Base-by-base conservation (phyloP, 2,888 invertebrate genomes). In the Mactromeris polynyma region DNA sequence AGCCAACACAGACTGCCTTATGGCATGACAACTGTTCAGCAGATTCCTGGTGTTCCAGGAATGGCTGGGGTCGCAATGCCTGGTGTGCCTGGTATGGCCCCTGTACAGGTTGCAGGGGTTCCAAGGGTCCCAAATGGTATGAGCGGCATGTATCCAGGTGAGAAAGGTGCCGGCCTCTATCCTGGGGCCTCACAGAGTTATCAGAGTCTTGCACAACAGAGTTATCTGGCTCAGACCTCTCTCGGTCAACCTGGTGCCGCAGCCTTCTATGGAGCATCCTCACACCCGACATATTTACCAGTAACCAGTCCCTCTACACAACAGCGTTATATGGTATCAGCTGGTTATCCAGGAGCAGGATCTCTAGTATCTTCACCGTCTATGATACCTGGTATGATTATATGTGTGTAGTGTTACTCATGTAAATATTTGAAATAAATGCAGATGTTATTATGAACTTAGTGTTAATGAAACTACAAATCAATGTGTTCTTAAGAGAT, bases 251-350 rank as follows among this genome's bases (percentile, higher is more conserved):
- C 86, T n/a, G 88, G 86, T 21, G 82, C 88, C 14, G 77, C 87
- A 6, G 69, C 81, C 21, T 92, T 85, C 51, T 78, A 81, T 36
- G 77, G 84, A 26, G 82, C 89, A 6, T 85, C 89, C 0, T 87
- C 83, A 46, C 86, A 90, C 36, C 87, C 89, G 17, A 89, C 86
- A 19, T 92, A 92, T 80, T 46, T 92, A 40, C 82, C 91, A 26
- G 90, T 89, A 31, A 73, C 89, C 31, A 89, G 90, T 73, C 90
- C 90, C 14, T 84, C 85, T 21, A 33, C 88, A 26, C 90, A 90
- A 73, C 90, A 87, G 73, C 87, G 92, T 33, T 92, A 91, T 81
- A 91, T 91, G 91, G 89, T 90, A 33, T 91, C 91, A 31, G 89
- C 88, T 51, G 54, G 80, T 46, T 90, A 90, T 36, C 89, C 89